phyloP scores from a whole-genome alignment of 2,888 invertebrate species.

The Xanthorhoe spadicearia region DNA sequence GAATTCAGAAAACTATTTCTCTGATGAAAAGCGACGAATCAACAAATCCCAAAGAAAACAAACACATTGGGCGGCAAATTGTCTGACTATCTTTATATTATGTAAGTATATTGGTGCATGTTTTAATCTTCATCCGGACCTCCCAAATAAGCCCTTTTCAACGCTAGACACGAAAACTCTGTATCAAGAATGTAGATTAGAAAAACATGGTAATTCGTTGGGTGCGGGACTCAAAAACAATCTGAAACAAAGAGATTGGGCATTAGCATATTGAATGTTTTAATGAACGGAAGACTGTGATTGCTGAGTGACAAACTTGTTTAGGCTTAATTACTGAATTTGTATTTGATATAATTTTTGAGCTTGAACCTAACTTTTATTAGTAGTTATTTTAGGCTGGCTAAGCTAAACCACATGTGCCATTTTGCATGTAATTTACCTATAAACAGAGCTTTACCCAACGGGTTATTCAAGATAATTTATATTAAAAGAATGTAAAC shows the following conservation, averaged over 20 bases:
- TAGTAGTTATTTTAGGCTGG: background rate
- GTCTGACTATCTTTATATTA: constrained; percentile 71
- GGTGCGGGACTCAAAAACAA: constrained; percentile 43
- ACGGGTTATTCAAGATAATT: constrained; percentile 10
- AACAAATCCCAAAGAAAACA: constrained; percentile 39
- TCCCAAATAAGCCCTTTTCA: constrained; percentile 58
- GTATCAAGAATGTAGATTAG: constrained; percentile 71
- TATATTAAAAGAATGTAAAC: constrained; percentile 18
- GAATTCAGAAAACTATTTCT: background rate
- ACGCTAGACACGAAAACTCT: constrained; percentile 77
- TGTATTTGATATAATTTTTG: background rate
- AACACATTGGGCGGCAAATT: constrained; percentile 61
- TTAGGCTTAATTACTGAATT: too few species aligned
- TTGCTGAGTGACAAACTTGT: background rate
- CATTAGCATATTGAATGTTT: constrained; percentile 34
- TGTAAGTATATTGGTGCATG: constrained; percentile 21
- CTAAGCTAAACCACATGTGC: background rate
- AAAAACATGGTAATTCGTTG: constrained; percentile 73
- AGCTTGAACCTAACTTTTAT: too few species aligned
- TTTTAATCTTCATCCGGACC: constrained; percentile 31
- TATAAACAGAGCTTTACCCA: constrained; percentile 1
- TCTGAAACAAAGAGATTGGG: constrained; percentile 65
- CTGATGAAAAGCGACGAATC: constrained; percentile 12
- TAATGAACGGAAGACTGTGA: constrained; percentile 26
- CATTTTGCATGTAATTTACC: background rate